Conservation (phyloP, 2,888 invertebrate genomes). For the Cephalotes varians region DNA sequence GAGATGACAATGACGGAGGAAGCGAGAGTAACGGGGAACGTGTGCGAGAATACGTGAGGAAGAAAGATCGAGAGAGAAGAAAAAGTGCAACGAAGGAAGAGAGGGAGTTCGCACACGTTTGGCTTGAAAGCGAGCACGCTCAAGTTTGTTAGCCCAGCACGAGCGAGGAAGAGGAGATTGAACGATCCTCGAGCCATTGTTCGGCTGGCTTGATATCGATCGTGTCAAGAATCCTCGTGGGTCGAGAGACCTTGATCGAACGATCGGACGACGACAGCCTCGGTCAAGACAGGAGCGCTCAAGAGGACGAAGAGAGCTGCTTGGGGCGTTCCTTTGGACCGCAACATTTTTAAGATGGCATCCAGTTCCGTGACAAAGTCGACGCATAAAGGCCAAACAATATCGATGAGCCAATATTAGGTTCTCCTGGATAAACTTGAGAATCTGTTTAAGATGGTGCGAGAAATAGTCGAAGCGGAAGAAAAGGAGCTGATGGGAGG, state of each 20-base stretch:
- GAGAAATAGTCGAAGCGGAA: not conserved
- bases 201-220: slow-evolving; percentile 2
- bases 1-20: not conserved
- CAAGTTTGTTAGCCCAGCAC: slow-evolving; percentile 24
- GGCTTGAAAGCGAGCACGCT: slow-evolving; percentile 16
- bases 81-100: not conserved
- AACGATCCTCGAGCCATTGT: slow-evolving; percentile 19
- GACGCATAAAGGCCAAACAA: not conserved
- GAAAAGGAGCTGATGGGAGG: not conserved
- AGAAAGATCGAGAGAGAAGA: not conserved
- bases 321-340: slow-evolving; percentile 6
- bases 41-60: not conserved
- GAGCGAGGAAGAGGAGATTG: not conserved
- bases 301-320: not conserved
- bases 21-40: not conserved
- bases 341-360: slow-evolving; percentile 7
- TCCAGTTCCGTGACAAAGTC: not conserved
- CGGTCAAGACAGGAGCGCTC: not conserved
- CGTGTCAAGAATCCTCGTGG: slow-evolving; percentile 2
- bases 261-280: slow-evolving; percentile 20
- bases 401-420: not conserved
- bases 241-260: slow-evolving; percentile 27
- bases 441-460: slow-evolving; percentile 63
- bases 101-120: slow-evolving; percentile 10
- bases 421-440: slow-evolving; percentile 61